Evolutionary conservation across 2,888 invertebrate genomes (phyloP).

Genomic region (Rhagonycha fulva): DNA sequence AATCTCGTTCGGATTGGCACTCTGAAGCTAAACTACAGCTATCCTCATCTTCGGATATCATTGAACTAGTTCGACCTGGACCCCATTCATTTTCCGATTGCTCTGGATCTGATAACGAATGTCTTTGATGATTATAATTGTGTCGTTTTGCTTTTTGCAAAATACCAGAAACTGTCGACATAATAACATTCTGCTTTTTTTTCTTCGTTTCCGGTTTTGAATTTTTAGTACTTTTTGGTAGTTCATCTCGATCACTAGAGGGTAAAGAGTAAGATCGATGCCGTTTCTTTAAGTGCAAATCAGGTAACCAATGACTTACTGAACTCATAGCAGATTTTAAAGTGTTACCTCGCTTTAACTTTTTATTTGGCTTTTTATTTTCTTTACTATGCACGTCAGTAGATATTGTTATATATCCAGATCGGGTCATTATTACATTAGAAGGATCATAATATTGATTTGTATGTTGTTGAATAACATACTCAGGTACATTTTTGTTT

Average conservation of each 20-base stretch:
- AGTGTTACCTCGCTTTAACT: slow-evolving; percentile 70
- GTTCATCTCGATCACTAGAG: slow-evolving; percentile 64
- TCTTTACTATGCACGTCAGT: slow-evolving; percentile 64
- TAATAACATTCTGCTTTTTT: slow-evolving; percentile 80
- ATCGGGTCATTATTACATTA: slow-evolving; percentile 74
- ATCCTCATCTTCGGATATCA: slow-evolving; percentile 73
- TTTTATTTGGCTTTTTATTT: slow-evolving; percentile 63
- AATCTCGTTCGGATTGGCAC: slow-evolving; percentile 59
- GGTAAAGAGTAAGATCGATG: slow-evolving; percentile 84
- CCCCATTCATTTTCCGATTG: slow-evolving; percentile 75
- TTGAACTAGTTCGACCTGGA: slow-evolving; percentile 68
- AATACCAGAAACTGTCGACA: slow-evolving; percentile 83
- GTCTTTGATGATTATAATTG: slow-evolving; percentile 62
- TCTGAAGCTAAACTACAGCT: slow-evolving; percentile 67
- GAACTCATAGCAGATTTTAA: slow-evolving; percentile 81
- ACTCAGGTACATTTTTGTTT: slow-evolving; percentile 60
- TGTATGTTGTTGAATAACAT: slow-evolving; percentile 49
- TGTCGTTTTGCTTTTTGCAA: slow-evolving; percentile 82
- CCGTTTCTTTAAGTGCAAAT: slow-evolving; percentile 76
- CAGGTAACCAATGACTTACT: slow-evolving; percentile 80
- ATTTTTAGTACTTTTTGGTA: slow-evolving; percentile 59
- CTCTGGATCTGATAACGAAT: slow-evolving; percentile 77
- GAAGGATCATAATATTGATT: slow-evolving; percentile 59
- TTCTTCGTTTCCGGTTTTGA: slow-evolving; percentile 55
- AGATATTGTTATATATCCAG: slow-evolving; percentile 77